Conservation (phyloP, 2,113 vertebrate genomes). For the Spea multiplicata region DNA sequence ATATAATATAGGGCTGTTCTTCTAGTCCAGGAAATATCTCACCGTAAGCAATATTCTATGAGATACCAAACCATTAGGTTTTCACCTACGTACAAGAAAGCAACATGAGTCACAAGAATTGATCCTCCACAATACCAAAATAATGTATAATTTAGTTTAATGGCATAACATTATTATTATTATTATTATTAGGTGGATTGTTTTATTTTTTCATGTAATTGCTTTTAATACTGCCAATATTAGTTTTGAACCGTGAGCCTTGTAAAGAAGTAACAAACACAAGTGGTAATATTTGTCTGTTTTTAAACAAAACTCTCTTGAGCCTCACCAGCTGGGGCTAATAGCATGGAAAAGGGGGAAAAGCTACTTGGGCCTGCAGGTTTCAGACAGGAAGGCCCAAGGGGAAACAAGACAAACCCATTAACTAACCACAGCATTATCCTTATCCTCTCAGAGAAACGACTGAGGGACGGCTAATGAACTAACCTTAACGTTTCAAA, state of each 20-base stretch:
- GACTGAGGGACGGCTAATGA: conserved; percentile 90
- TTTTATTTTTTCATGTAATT: neutral
- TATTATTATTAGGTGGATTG: neutral
- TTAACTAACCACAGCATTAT: conserved; percentile 99
- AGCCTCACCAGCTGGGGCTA: conserved; percentile 74
- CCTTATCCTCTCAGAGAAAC: conserved; percentile 91
- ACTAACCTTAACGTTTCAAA: conserved; percentile 82
- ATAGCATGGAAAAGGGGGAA: conserved; percentile 67
- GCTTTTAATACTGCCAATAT: conserved; percentile 21
- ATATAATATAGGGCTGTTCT: too few relatives aligned
- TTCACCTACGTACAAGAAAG: too few relatives aligned
- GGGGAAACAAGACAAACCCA: conserved; percentile 98
- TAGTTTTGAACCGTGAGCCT: neutral
- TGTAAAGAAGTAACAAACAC: conserved; percentile 33
- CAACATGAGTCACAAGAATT: too few relatives aligned
- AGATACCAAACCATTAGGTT: too few relatives aligned
- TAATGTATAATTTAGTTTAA: too few relatives aligned
- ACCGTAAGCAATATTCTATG: too few relatives aligned
- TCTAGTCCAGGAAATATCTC: too few relatives aligned
- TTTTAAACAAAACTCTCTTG: conserved; percentile 66
- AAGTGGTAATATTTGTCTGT: conserved; percentile 54
- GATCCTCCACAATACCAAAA: too few relatives aligned
- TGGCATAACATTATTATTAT: too few relatives aligned
- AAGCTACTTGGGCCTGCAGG: conserved; percentile 78
- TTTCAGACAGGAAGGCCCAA: conserved; percentile 89